Evolutionary conservation across 2,113 vertebrate genomes (phyloP), one percentile per base, ranked within the genome.

Genomic region (Oncorhynchus clarkii): DNA sequence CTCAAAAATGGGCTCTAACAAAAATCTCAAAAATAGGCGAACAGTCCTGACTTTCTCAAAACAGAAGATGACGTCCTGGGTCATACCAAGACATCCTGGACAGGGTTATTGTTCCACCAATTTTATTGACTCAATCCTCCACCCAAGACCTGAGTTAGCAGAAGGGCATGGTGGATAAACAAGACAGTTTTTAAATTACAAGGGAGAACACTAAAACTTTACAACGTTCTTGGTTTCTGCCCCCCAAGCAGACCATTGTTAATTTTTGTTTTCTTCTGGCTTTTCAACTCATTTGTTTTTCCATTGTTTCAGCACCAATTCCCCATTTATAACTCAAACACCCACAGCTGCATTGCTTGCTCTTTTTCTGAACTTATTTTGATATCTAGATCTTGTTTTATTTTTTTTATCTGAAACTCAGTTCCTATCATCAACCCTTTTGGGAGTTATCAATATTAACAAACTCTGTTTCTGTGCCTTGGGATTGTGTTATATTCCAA

Each of bases 141-240:
- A 72, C 57, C n/a, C 65, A 69, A 76, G 18, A n/a, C 29, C 39
- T 45, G 39, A 74, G 48, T 66, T 74, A 39, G 66, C 51, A 86
- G 59, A 66, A 79, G 60, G 2, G 9, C 0, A 75, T 48, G 27
- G 18, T 66, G 70, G 3, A 73, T 80, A 81, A 86, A 76, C 76
- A 74, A 71, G 60, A 22, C 34, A 24, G 7, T 78, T 75, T 78
- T 66, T 16, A 67, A 72, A 78, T 82, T 74, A 77, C 70, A 71
- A 69, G 66, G 68, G 54, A 71, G 13, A n/a, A 79, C 83, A 76
- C 39, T 79, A 81, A 87, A 66, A 72, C 60, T 79, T 86, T 74
- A 86, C 70, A 74, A 72, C 76, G 39, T 60, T 80, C 7, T 70
- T 20, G 0, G n/a, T 74, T 85, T 78, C 74, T 78, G 73, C 76